Evolutionary conservation across 2,888 invertebrate species (phyloP).

Genomic region (Ennomos fuscantarius): DNA sequence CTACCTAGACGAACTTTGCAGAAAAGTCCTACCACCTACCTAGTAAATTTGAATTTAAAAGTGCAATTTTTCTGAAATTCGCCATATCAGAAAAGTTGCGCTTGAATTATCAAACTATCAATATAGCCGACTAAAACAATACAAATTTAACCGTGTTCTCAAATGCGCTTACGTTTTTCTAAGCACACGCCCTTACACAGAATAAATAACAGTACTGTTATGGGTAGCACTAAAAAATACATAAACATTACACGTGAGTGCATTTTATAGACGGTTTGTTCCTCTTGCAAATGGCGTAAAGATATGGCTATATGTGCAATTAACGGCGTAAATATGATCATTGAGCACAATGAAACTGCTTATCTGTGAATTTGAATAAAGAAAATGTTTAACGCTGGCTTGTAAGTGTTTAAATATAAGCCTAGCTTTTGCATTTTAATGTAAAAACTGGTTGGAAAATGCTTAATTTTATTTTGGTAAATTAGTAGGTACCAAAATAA

Average conservation of each 20-base stretch:
- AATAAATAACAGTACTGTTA: too few relatives aligned
- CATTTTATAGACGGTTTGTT: constrained; percentile 31
- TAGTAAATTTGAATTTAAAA: too few relatives aligned
- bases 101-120: too few relatives aligned
- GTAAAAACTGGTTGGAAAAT: neutral
- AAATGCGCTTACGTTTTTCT: too few relatives aligned
- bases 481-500: too few relatives aligned
- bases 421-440: neutral
- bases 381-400: constrained; percentile 12
- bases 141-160: neutral
- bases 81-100: too few relatives aligned
- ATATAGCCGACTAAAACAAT: too few relatives aligned
- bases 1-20: too few relatives aligned
- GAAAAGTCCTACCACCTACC: too few relatives aligned
- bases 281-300: constrained; percentile 32
- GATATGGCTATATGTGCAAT: constrained; percentile 24
- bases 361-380: constrained; percentile 34
- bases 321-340: constrained; percentile 26
- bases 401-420: neutral
- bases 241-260: constrained; percentile 34
- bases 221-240: constrained; percentile 23
- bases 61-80: too few relatives aligned
- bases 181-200: too few relatives aligned
- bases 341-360: constrained; percentile 28
- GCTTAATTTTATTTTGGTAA: neutral